Base-by-base conservation (phyloP, 2,113 vertebrate genomes). In the Neoarius graeffei region DNA sequence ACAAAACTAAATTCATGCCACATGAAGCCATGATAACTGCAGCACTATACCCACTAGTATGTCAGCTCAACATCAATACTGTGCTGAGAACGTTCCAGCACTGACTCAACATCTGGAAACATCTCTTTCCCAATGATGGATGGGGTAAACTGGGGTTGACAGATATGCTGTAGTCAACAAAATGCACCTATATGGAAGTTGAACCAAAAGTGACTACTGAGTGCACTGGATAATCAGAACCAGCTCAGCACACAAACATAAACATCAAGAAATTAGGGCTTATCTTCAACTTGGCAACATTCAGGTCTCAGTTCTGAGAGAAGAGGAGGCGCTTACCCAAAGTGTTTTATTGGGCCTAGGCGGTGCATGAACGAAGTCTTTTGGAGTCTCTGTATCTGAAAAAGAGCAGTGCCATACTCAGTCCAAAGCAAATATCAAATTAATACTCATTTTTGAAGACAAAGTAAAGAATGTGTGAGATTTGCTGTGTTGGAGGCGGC, bases 321-420 rank as follows among this genome's bases (percentile, higher is more conserved):
- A 89, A 93, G 90, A 94, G 93, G 92, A 95, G 93, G 95, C 93
- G 93, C 93, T 93, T 91, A 95, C 93, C 89, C 50, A 57, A 27
- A 66, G 83, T 42, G 69, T 35, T 88, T 95, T 95, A 96, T 96
- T 96, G 96, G 96, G 93, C 93, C 84, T 92, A 93, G 91, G 96
- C 96, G 95, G 95, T 92, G 94, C 96, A 96, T 97, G 95, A 97
- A 97, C 96, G 96, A 92, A 94, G 91, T 94, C 93, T 94, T 96
- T 94, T 92, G 94, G 95, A 95, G 94, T 92, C 93, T 95, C 92
- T 89, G 79, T 1, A 30, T 19, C 54, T 59, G 1, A 59, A 30
- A 91, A 90, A 90, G 90, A 93, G 93, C 91, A 91, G 85, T 88
- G 88, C 92, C 91, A 87, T 90, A 91, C 89, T 73, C 83, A 87